phyloP scores from a whole-genome alignment of 1,140 invertebrate genomes.

The Bombus vancouverensis region DNA sequence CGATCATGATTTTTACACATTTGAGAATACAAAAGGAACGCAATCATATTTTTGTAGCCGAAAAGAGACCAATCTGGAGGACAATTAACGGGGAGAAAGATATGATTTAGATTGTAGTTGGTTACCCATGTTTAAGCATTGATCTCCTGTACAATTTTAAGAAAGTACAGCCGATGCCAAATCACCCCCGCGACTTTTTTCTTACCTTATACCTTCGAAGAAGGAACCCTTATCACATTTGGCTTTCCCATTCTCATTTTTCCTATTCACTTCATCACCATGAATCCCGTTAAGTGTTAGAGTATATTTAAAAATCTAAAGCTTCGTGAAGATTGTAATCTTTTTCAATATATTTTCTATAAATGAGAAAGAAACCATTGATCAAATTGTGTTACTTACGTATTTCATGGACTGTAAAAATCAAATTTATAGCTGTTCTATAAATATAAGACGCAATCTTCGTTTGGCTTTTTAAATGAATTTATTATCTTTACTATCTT shows the following conservation, averaged over 20 bases:
- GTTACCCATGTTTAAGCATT: constrained; percentile 78
- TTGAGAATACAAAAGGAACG: not conserved
- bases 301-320: not conserved
- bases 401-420: not conserved
- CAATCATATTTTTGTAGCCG: constrained; percentile 37
- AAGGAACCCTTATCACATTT: constrained; percentile 30
- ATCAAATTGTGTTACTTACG: not conserved
- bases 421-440: not conserved
- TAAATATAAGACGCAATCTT: not conserved
- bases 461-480: constrained; percentile 4
- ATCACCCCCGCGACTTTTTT: constrained; percentile 67
- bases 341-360: not conserved
- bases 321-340: constrained; percentile 34
- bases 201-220: constrained; percentile 30
- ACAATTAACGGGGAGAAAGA: constrained; percentile 36
- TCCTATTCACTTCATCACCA: not conserved
- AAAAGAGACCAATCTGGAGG: constrained; percentile 47
- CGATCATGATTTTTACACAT: constrained; percentile 2
- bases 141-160: constrained; percentile 78
- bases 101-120: constrained; percentile 60
- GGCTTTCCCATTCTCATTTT: not conserved
- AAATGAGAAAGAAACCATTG: not conserved
- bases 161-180: constrained; percentile 80
- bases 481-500: not conserved
- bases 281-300: constrained; percentile 27